Evolutionary conservation across 2,113 vertebrate genomes (phyloP).

Genomic region (Cynocephalus volans): DNA sequence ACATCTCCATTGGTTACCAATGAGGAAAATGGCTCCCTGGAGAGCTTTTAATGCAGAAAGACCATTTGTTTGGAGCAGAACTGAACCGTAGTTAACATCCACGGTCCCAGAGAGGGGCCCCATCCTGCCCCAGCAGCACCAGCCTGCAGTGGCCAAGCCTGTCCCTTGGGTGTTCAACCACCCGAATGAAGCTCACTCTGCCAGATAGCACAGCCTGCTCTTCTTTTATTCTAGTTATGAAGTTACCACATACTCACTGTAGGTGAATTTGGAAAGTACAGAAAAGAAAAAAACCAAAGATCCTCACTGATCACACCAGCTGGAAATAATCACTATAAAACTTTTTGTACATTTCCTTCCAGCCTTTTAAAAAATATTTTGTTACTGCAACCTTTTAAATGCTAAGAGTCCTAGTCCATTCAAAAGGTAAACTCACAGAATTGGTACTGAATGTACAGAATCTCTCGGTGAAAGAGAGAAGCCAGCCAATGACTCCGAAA

Average conservation of each 20-base stretch:
- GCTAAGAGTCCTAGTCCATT: neutral
- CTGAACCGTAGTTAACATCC: neutral
- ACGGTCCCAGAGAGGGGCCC: neutral
- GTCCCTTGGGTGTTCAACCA: neutral
- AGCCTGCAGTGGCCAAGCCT: neutral
- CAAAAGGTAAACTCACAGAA: neutral
- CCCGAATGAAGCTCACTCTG: neutral
- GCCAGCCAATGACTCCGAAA: no score
- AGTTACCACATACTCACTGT: neutral
- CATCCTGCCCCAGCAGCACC: neutral
- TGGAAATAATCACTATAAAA: neutral
- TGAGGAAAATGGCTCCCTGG: neutral
- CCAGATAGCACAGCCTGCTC: neutral
- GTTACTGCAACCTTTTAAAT: neutral
- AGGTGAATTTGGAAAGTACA: neutral
- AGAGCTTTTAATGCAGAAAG: neutral
- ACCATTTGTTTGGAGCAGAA: neutral
- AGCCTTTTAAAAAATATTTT: neutral
- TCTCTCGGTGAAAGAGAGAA: no score
- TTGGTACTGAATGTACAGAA: fast-evolving
- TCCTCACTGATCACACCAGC: neutral
- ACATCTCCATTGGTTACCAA: neutral
- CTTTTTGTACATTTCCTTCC: neutral
- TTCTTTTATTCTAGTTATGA: neutral
- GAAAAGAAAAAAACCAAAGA: neutral